Percentiles rank a stretch among this genome's conserved stretches.
phyloP scores from a whole-genome alignment of 2,888 invertebrate species.

The Lasioglossum lativentre region DNA sequence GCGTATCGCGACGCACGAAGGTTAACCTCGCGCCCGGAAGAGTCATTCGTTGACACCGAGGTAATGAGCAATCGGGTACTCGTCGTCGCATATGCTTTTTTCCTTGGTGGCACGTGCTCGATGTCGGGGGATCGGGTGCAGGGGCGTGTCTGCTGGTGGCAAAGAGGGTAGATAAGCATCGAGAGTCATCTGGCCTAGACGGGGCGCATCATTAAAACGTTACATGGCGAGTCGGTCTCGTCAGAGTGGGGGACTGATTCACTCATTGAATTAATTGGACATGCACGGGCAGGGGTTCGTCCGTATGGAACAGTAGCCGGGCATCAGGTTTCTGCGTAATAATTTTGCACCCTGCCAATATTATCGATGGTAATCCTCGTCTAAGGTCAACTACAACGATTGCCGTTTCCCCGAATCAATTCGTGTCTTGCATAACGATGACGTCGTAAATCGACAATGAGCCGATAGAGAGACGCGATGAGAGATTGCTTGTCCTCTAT shows the following conservation, averaged over 20 bases:
- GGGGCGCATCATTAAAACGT: conserved; percentile 80
- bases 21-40: conserved; percentile 25
- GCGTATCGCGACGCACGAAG: not conserved
- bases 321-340: conserved; percentile 45
- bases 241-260: conserved; percentile 77
- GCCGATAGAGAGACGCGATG: not conserved
- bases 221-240: conserved; percentile 65
- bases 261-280: conserved; percentile 82
- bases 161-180: conserved; percentile 83
- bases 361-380: not conserved
- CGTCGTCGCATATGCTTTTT: conserved; percentile 71
- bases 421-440: not conserved
- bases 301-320: conserved; percentile 47
- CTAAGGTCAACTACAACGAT: not conserved
- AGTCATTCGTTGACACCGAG: conserved; percentile 35
- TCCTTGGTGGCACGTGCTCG: conserved; percentile 77
- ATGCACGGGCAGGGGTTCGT: conserved; percentile 69
- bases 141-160: conserved; percentile 82
- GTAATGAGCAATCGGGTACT: conserved; percentile 69
- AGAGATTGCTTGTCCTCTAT: conserved; percentile 35
- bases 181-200: conserved; percentile 82
- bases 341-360: not conserved
- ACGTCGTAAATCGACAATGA: conserved; percentile 16
- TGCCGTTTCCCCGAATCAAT: not conserved
- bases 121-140: conserved; percentile 65